A percentile compares a stretch with the other conserved stretches of the same genome.
Evolutionary conservation across 2,113 vertebrate species (phyloP).

Genomic region (Hippoglossus stenolepis): DNA sequence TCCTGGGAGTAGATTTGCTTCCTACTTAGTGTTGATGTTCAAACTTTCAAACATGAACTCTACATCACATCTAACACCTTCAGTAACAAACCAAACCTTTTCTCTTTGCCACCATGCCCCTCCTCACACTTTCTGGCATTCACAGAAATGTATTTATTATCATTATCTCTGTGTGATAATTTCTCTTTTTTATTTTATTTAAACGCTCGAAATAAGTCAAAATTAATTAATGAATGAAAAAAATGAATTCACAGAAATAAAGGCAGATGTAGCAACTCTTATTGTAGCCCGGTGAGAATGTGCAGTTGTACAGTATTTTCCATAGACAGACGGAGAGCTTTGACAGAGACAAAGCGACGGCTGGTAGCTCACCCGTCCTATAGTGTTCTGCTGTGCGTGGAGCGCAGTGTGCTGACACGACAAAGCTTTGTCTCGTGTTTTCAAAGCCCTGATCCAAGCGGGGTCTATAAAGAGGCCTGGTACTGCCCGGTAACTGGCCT

Average conservation of each 20-base stretch:
- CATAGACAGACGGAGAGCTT: slow-evolving; percentile 65
- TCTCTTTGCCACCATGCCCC: neutral
- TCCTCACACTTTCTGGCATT: slow-evolving; percentile 16
- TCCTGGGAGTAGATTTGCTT: neutral
- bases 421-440: slow-evolving; percentile 71
- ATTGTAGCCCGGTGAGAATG: slow-evolving; percentile 70
- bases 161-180: too few species aligned
- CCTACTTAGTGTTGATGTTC: neutral
- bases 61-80: neutral
- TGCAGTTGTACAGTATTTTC: slow-evolving; percentile 77
- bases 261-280: slow-evolving; percentile 74
- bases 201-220: too few species aligned
- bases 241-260: slow-evolving; percentile 49
- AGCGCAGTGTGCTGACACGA: slow-evolving; percentile 76
- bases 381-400: slow-evolving; percentile 63
- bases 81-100: slow-evolving; percentile 8
- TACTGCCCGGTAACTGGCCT: slow-evolving; percentile 49
- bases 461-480: slow-evolving; percentile 79
- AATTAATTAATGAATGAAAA: too few species aligned
- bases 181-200: too few species aligned
- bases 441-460: slow-evolving; percentile 73
- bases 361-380: slow-evolving; percentile 58
- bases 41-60: neutral
- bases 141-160: too few species aligned
- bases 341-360: slow-evolving; percentile 72